phyloP scores from a whole-genome alignment of 2,113 vertebrate genomes.

The Cardinalis cardinalis region DNA sequence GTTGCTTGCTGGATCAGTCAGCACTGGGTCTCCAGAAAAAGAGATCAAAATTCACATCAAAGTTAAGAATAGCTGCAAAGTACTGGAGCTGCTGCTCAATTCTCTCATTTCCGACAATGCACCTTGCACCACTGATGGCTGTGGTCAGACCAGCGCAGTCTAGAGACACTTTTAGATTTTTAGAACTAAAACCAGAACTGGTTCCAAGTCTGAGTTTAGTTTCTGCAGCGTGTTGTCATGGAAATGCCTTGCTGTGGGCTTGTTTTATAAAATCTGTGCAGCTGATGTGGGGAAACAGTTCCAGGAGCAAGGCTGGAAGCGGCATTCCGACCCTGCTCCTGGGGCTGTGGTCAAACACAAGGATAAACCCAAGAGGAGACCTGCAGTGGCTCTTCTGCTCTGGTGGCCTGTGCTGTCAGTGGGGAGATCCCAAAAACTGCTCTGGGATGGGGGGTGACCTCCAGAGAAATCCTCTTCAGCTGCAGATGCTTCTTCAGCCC shows the following conservation, averaged over 20 bases:
- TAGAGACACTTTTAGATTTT: neutral
- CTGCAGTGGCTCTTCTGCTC: neutral
- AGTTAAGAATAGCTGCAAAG: neutral
- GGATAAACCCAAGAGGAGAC: neutral
- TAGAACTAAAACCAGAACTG: neutral
- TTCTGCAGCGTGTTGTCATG: neutral
- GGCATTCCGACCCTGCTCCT: accelerated
- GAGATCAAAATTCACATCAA: neutral
- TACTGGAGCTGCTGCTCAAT: neutral
- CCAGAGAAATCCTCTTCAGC: neutral
- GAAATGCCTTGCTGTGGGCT: neutral
- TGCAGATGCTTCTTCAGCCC: neutral
- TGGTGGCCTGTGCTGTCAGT: neutral
- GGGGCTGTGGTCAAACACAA: neutral
- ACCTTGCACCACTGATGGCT: neutral
- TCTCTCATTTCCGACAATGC: neutral
- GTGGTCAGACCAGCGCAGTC: neutral
- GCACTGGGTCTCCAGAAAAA: neutral
- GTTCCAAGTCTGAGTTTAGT: neutral
- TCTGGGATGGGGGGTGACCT: neutral
- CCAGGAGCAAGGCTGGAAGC: neutral
- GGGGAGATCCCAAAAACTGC: accelerated
- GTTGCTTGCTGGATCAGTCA: neutral
- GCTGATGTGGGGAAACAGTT: neutral
- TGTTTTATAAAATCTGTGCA: neutral